A percentile compares a stretch with the other conserved stretches of the same genome.
phyloP scores from a whole-genome alignment of 2,888 invertebrate species.

The Rhimphoctona megacephalus region DNA sequence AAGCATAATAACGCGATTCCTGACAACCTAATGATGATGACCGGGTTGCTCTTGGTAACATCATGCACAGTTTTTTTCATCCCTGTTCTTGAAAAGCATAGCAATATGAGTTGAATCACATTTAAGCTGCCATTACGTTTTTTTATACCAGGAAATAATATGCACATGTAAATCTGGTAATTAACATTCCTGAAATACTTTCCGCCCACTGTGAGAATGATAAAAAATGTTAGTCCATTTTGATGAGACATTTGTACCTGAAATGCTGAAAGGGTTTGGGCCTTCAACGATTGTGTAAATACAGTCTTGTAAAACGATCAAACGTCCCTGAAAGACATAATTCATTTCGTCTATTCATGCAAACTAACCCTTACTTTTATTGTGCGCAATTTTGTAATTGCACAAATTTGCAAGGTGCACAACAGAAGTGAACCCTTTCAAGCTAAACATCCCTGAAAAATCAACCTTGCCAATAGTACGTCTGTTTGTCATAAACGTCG shows the following conservation, averaged over 20 bases:
- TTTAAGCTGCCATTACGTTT: constrained; percentile 77
- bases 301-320: background rate
- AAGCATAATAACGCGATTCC: constrained; percentile 84
- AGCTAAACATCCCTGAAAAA: constrained; percentile 2
- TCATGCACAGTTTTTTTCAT: constrained; percentile 74
- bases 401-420: constrained; percentile 63
- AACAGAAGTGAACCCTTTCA: constrained; percentile 50
- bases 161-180: background rate
- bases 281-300: constrained; percentile 17
- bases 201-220: background rate
- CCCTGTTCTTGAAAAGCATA: constrained; percentile 61
- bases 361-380: constrained; percentile 37
- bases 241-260: constrained; percentile 42
- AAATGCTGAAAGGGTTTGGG: constrained; percentile 33
- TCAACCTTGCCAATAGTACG: constrained; percentile 38
- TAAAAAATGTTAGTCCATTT: background rate
- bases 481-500: constrained; percentile 48
- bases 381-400: constrained; percentile 46
- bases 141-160: constrained; percentile 65
- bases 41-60: constrained; percentile 81
- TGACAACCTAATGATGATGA: constrained; percentile 84
- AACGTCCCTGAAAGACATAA: constrained; percentile 37
- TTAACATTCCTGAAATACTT: background rate
- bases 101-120: constrained; percentile 16
- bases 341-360: constrained; percentile 44